These are phyloP conservation scores for Butorides virescens DNA, from an alignment of 2,113 vertebrate genomes.

Conservation along the genomic window DNA sequence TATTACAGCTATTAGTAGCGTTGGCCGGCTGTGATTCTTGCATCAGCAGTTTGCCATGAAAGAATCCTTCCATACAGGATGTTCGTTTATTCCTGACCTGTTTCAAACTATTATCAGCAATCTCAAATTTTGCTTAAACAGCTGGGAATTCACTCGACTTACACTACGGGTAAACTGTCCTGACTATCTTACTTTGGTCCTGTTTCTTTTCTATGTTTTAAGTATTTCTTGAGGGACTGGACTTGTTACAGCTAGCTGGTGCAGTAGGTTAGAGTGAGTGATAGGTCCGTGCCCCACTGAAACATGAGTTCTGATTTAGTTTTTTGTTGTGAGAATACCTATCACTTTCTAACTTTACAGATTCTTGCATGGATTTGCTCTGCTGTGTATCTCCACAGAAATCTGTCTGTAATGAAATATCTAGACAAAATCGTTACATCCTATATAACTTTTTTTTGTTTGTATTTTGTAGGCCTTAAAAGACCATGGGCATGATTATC, in stretches of 20 bases:
- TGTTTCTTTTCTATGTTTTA: not conserved
- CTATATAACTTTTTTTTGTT: not conserved
- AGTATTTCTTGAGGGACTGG: not conserved
- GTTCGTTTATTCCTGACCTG: not conserved
- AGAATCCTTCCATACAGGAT: not conserved
- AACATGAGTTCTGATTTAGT: not conserved
- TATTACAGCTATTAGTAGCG: not conserved
- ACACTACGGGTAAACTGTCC: not conserved
- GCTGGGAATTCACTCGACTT: not conserved
- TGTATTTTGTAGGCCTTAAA: conserved; percentile 74
- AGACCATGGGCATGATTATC: conserved; percentile 72
- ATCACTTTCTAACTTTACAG: not conserved
- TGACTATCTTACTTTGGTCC: not conserved
- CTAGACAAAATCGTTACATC: not conserved
- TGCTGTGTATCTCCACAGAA: not conserved
- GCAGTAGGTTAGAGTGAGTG: not conserved
- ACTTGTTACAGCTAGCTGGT: not conserved
- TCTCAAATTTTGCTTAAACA: not conserved
- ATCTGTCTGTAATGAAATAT: not conserved
- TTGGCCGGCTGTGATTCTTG: not conserved
- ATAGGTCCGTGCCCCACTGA: not conserved
- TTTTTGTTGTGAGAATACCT: not conserved
- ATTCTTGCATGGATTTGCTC: not conserved
- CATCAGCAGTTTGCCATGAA: not conserved
- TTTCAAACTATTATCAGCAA: not conserved